phyloP scores from a whole-genome alignment of 1,140 invertebrate genomes.

The Papilio polytes region DNA sequence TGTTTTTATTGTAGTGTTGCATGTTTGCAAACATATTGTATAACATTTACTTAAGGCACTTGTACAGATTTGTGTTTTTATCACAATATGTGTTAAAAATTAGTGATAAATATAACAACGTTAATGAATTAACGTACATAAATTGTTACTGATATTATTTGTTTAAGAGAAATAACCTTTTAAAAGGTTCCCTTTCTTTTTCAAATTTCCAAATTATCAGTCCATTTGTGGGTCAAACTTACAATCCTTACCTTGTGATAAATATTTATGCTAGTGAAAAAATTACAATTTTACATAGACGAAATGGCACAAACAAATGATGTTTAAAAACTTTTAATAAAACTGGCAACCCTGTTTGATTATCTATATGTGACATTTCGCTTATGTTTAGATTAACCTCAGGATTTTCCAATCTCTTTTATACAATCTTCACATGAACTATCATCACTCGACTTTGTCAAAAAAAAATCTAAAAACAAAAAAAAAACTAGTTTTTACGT shows the following conservation, averaged over 20 bases:
- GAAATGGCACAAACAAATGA: background rate
- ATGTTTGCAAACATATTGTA: constrained; percentile 54
- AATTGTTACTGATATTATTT: constrained; percentile 35
- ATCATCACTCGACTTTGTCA: constrained; percentile 56
- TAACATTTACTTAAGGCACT: constrained; percentile 47
- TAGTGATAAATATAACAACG: background rate
- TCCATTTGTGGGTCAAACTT: constrained; percentile 60
- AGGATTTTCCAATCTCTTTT: constrained; percentile 46
- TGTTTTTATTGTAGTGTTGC: constrained; percentile 57
- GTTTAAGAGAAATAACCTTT: constrained; percentile 24
- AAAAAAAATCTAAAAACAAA: constrained; percentile 43
- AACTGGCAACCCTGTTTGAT: background rate
- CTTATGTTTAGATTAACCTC: background rate
- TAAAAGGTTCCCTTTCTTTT: background rate
- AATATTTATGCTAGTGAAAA: constrained; percentile 37
- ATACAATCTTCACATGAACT: constrained; percentile 30
- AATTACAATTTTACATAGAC: constrained; percentile 17
- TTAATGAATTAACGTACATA: constrained; percentile 9
- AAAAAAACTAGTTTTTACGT: constrained; percentile 45
- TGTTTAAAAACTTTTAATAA: background rate
- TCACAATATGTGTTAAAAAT: constrained; percentile 35
- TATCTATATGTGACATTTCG: background rate
- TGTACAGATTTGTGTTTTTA: constrained; percentile 44
- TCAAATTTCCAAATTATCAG: constrained; percentile 39
- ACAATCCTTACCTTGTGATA: constrained; percentile 69